These are phyloP conservation scores for Oncopodura yosiiana DNA, from an alignment of 1,140 invertebrate genomes.

Conservation along the genomic window DNA sequence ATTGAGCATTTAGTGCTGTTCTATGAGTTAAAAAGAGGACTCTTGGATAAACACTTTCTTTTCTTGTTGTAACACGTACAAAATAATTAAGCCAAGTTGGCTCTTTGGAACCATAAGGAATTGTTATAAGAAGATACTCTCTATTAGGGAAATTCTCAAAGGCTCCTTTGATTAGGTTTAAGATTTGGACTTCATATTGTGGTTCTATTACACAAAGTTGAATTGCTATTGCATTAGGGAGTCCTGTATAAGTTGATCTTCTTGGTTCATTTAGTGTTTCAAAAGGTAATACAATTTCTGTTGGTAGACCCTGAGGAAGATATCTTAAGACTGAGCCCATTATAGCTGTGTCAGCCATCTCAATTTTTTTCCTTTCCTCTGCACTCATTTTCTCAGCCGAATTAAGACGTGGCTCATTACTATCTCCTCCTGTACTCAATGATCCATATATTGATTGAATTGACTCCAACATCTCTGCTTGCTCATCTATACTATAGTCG, in stretches of 20 bases:
- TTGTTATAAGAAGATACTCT: slow-evolving; percentile 55
- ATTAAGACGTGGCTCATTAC: too few species aligned
- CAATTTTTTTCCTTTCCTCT: too few species aligned
- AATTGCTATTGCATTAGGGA: slow-evolving; percentile 51
- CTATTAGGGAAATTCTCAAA: slow-evolving; percentile 56
- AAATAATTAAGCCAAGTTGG: slow-evolving; percentile 54
- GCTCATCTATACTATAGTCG: too few species aligned
- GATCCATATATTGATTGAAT: too few species aligned
- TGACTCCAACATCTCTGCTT: too few species aligned
- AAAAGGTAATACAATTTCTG: slow-evolving; percentile 6
- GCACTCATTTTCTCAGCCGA: too few species aligned
- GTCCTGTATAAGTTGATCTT: slow-evolving; percentile 34
- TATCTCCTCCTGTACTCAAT: too few species aligned
- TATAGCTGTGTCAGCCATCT: slow-evolving; percentile 4
- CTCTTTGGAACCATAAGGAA: slow-evolving; percentile 50
- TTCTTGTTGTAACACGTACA: slow-evolving; percentile 50
- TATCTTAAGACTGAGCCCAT: background rate
- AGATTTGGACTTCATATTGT: slow-evolving; percentile 50
- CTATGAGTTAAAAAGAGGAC: slow-evolving; percentile 56
- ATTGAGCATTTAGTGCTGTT: slow-evolving; percentile 44
- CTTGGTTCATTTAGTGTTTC: background rate
- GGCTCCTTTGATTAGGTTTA: slow-evolving; percentile 45
- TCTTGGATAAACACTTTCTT: slow-evolving; percentile 47
- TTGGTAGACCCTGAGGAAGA: background rate
- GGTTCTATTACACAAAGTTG: slow-evolving; percentile 52